These are phyloP conservation scores for Oncorhynchus tshawytscha DNA, from an alignment of 2,113 vertebrate genomes.

Conservation along the genomic window DNA sequence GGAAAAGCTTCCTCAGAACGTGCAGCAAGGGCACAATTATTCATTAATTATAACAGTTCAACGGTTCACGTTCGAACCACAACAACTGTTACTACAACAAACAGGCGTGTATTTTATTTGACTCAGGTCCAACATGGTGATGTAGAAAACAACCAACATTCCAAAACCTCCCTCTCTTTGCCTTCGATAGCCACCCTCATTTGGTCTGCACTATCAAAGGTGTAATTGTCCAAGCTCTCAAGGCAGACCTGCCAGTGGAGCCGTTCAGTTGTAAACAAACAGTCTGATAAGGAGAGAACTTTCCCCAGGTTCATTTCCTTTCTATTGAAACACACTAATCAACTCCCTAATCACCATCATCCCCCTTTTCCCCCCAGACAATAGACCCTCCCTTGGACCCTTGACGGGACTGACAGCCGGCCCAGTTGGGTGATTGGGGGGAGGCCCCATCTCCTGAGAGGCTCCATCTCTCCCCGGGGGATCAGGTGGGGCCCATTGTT, in stretches of 20 bases:
- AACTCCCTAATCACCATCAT: conserved; percentile 51
- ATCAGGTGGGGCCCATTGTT: conserved; percentile 63
- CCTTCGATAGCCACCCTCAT: background rate
- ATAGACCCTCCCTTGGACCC: conserved; percentile 45
- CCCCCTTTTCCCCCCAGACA: conserved; percentile 48
- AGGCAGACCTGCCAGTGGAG: background rate
- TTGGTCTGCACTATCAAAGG: background rate
- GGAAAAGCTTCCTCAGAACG: conserved; percentile 37
- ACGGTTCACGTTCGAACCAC: background rate
- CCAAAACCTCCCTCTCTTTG: background rate
- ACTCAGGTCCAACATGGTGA: background rate
- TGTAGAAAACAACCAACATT: background rate
- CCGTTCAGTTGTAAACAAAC: background rate
- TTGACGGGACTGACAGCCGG: conserved; percentile 43
- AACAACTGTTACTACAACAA: background rate
- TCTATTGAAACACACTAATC: conserved; percentile 50
- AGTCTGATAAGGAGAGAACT: background rate
- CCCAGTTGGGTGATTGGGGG: conserved; percentile 36
- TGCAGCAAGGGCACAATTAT: background rate
- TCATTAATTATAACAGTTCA: background rate
- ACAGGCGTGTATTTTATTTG: background rate
- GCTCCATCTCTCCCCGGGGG: background rate
- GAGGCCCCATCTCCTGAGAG: conserved; percentile 23
- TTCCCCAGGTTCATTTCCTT: background rate
- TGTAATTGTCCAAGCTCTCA: background rate